Conservation (phyloP, 2,888 invertebrate species). For the Nomada hirtipes region DNA sequence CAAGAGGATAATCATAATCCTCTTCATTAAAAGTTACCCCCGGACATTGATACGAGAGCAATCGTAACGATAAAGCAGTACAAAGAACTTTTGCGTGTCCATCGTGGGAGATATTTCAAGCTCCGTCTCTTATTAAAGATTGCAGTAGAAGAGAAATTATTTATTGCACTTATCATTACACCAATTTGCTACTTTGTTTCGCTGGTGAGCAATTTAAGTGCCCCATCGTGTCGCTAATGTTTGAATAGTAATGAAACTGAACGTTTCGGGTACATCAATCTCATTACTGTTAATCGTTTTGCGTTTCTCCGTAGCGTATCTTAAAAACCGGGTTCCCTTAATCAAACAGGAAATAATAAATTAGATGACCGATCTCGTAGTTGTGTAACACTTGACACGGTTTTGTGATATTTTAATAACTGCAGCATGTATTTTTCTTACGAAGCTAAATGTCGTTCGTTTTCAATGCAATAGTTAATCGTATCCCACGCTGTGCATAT, state of each 20-base stretch:
- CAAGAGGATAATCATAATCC: constrained; percentile 26
- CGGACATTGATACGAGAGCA: constrained; percentile 21
- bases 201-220: too few species aligned
- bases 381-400: constrained; percentile 5
- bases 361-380: constrained; percentile 30
- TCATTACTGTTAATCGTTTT: constrained; percentile 8
- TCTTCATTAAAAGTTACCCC: constrained; percentile 35
- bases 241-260: too few species aligned
- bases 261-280: background rate
- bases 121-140: background rate
- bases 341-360: constrained; percentile 46
- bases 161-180: background rate
- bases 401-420: background rate
- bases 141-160: background rate
- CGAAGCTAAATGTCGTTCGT: background rate
- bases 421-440: background rate
- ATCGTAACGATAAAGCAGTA: constrained; percentile 17
- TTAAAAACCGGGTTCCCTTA: constrained; percentile 9
- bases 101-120: constrained; percentile 2
- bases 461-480: background rate
- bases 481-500: background rate
- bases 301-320: constrained; percentile 39
- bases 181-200: too few species aligned
- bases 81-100: constrained; percentile 26
- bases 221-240: too few species aligned